Conservation (phyloP, 2,797 vertebrate genomes). For the Antrozous pallidus region DNA sequence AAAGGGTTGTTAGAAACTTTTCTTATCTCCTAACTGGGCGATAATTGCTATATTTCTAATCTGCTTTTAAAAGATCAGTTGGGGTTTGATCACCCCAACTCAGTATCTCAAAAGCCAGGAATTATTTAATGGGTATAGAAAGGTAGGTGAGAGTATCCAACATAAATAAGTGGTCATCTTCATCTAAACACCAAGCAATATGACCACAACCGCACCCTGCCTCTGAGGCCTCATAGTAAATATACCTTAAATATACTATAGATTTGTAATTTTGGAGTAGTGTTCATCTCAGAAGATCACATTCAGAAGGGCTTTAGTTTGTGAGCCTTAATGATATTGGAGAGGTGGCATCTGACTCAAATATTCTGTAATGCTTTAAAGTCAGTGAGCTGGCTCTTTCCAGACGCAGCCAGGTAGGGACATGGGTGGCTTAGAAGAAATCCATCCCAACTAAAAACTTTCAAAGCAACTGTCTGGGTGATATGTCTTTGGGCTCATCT, state of each 20-base stretch:
- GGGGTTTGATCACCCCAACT: slow-evolving; percentile 65
- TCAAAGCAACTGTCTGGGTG: neutral
- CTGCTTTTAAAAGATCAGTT: slow-evolving; percentile 53
- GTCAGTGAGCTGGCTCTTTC: neutral
- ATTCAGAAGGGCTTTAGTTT: neutral
- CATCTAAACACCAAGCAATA: neutral
- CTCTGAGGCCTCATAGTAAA: neutral
- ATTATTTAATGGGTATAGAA: slow-evolving; percentile 57
- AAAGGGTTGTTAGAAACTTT: slow-evolving; percentile 79
- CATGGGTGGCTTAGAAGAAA: neutral
- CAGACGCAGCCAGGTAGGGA: neutral
- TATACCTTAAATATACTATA: neutral
- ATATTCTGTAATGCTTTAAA: neutral
- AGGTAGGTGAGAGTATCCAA: neutral
- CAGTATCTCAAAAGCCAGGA: slow-evolving; percentile 61
- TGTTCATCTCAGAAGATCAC: neutral
- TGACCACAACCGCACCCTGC: neutral
- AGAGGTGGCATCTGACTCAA: neutral
- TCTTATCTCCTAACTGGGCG: slow-evolving; percentile 73
- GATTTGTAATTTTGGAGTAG: neutral
- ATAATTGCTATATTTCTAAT: slow-evolving; percentile 76
- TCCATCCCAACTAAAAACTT: neutral
- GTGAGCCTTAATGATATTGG: neutral
- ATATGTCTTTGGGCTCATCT: neutral
- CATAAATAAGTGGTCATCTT: neutral